A percentile compares a stretch with the other conserved stretches of the same genome.
phyloP scores from a whole-genome alignment of 1,140 invertebrate species.

The Tetramorium alpestre region DNA sequence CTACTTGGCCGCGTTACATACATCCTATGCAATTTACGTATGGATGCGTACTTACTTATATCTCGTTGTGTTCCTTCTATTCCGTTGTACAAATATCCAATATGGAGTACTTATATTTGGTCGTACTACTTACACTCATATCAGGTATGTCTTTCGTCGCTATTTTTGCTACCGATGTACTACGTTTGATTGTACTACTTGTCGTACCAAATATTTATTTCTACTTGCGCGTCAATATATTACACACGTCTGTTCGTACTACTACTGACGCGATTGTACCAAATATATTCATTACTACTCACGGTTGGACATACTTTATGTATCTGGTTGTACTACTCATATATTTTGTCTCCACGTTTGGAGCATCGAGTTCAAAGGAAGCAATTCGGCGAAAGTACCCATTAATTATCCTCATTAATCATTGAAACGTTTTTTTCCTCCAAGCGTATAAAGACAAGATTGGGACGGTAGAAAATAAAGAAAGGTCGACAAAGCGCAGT shows the following conservation, averaged over 20 bases:
- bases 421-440: neutral
- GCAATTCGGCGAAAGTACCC: constrained; percentile 27
- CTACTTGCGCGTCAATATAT: no score
- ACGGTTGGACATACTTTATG: neutral
- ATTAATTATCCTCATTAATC: constrained; percentile 29
- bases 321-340: neutral
- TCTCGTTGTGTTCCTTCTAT: neutral
- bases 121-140: neutral
- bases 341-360: neutral
- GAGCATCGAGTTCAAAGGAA: neutral
- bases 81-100: neutral
- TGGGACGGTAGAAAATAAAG: neutral
- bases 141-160: no score
- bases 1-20: neutral
- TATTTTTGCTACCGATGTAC: no score
- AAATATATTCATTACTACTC: neutral
- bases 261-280: neutral
- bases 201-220: no score
- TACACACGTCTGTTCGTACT: no score
- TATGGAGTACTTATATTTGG: neutral
- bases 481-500: constrained; percentile 17
- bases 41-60: no score
- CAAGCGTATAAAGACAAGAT: neutral
- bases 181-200: neutral
- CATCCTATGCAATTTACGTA: neutral